phyloP scores from a whole-genome alignment of 2,888 invertebrate genomes.

The Mylabris sibirica region DNA sequence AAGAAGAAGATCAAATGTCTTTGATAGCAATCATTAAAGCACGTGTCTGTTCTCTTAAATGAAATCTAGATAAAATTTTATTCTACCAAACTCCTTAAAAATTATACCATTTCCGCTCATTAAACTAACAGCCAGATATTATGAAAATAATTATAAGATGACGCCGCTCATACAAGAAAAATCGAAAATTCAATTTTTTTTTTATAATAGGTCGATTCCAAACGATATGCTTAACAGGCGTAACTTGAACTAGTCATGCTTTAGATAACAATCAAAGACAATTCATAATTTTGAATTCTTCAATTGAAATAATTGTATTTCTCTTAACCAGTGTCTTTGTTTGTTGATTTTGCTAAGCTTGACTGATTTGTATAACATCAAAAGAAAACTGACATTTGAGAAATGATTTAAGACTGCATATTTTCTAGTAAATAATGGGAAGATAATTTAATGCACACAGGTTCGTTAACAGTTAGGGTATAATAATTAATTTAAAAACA shows the following conservation, averaged over 20 bases:
- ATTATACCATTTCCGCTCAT: neutral
- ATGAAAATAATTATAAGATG: neutral
- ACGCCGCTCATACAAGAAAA: neutral
- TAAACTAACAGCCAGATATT: neutral
- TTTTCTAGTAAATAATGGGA: neutral
- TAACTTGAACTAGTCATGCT: too few relatives aligned
- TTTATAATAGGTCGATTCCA: too few relatives aligned
- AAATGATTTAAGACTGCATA: neutral
- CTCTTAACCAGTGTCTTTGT: too few relatives aligned
- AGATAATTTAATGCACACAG: neutral
- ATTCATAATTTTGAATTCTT: too few relatives aligned
- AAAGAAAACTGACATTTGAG: neutral
- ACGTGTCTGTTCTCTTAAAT: neutral
- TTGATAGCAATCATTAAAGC: neutral
- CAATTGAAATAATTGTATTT: neutral
- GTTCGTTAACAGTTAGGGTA: neutral
- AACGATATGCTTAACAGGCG: too few relatives aligned
- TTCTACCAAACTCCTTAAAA: neutral
- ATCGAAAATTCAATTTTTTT: too few relatives aligned
- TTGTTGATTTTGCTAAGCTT: neutral
- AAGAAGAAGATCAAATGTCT: neutral
- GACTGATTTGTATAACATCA: neutral
- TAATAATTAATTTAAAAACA: neutral
- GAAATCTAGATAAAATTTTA: neutral
- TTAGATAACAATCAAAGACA: too few relatives aligned